These are phyloP conservation scores for Apolygus lucorum DNA, from an alignment of 1,140 invertebrate species.

Conservation along the genomic window DNA sequence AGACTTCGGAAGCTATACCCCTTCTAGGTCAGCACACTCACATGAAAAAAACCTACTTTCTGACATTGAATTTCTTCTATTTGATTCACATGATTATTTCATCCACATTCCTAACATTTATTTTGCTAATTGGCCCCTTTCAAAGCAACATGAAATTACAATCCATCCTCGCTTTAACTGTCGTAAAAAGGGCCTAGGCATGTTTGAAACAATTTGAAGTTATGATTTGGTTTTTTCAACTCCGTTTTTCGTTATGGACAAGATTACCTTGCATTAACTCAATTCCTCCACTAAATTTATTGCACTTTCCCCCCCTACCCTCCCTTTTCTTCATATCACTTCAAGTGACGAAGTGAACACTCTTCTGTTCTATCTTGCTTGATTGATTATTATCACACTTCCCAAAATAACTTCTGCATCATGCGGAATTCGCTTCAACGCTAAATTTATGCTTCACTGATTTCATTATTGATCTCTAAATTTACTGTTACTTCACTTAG, in stretches of 20 bases:
- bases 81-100: slow-evolving; percentile 32
- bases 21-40: slow-evolving; percentile 50
- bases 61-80: slow-evolving; percentile 27
- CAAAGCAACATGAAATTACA: background rate
- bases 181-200: slow-evolving; percentile 7
- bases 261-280: background rate
- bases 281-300: background rate
- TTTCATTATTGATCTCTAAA: too few species aligned
- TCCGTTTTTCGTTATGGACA: too few species aligned
- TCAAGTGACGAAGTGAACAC: background rate
- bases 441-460: too few species aligned
- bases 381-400: background rate
- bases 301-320: background rate
- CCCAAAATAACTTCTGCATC: background rate
- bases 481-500: too few species aligned
- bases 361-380: background rate
- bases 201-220: background rate
- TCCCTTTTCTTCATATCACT: background rate
- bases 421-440: background rate
- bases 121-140: background rate
- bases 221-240: background rate
- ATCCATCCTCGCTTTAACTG: too few species aligned
- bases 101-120: slow-evolving; percentile 9
- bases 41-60: slow-evolving; percentile 29
- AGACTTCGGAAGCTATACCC: slow-evolving; percentile 60